A percentile compares a stretch with the other conserved stretches of the same genome.
Evolutionary conservation across 2,797 vertebrate genomes (phyloP).

Genomic region (Hippoglossus hippoglossus): DNA sequence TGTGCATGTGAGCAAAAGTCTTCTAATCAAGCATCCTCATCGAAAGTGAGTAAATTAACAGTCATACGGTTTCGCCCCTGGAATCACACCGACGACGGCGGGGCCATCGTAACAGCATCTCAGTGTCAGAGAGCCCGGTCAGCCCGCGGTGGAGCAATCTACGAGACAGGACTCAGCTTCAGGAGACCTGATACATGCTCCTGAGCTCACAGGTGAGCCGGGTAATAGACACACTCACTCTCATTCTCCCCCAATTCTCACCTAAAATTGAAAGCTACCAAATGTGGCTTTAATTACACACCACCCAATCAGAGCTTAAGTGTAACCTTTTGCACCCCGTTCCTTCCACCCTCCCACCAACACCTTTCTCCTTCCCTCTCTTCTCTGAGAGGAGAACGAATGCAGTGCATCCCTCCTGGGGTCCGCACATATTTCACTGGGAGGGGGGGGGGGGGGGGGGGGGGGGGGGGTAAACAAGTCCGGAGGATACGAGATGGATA

Average conservation of each 20-base stretch:
- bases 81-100: slow-evolving; percentile 7
- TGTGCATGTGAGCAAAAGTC: slow-evolving; percentile 11
- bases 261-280: slow-evolving; percentile 82
- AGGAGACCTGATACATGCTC: slow-evolving; percentile 56
- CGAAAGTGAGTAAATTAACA: slow-evolving; percentile 18
- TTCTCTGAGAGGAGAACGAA: slow-evolving; percentile 48
- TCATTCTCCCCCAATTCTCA: slow-evolving; percentile 83
- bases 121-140: slow-evolving; percentile 32
- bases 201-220: slow-evolving; percentile 74
- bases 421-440: slow-evolving; percentile 69
- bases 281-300: slow-evolving; percentile 82
- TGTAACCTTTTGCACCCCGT: slow-evolving; percentile 71
- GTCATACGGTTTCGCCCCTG: slow-evolving; percentile 2
- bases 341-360: slow-evolving; percentile 17
- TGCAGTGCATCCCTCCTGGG: slow-evolving; percentile 60
- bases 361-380: slow-evolving; percentile 29
- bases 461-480: slow-evolving; percentile 63
- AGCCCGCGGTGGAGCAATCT: slow-evolving; percentile 44
- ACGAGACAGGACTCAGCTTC: slow-evolving; percentile 44
- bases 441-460: slow-evolving; percentile 48
- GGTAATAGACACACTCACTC: slow-evolving; percentile 82
- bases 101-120: slow-evolving; percentile 34
- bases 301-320: slow-evolving; percentile 81
- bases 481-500: slow-evolving; percentile 68
- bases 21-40: slow-evolving; percentile 33